phyloP scores from a whole-genome alignment of 2,797 vertebrate species.

The Hydrophis major region DNA sequence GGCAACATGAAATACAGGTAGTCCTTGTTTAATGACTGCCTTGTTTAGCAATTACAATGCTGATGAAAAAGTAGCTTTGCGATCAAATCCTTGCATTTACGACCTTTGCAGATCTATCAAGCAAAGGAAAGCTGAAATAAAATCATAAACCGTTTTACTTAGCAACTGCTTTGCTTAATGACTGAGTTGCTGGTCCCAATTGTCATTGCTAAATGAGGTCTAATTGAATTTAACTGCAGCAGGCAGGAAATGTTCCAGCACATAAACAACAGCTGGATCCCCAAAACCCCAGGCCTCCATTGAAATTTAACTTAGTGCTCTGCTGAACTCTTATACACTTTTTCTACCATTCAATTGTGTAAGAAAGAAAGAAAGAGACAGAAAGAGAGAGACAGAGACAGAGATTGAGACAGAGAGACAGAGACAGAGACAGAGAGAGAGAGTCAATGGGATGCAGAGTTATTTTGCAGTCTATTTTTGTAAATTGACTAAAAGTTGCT shows the following conservation, averaged over 20 bases:
- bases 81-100: background rate
- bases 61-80: background rate
- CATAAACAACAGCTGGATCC: background rate
- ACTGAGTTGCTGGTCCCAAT: background rate
- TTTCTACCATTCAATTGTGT: background rate
- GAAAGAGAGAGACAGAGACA: background rate
- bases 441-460: background rate
- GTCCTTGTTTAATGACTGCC: background rate
- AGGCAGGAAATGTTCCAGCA: background rate
- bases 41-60: background rate
- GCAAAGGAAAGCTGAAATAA: background rate
- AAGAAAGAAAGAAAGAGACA: background rate
- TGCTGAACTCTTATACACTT: background rate
- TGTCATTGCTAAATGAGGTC: background rate
- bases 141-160: background rate
- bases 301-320: background rate
- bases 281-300: background rate
- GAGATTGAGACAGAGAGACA: rapidly evolving
- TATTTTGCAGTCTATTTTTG: background rate
- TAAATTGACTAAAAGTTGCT: background rate
- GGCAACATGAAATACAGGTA: background rate
- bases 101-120: background rate
- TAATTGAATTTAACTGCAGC: background rate
- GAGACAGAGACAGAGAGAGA: background rate
- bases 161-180: background rate